These are phyloP conservation scores for Drosophila ustulata DNA, from an alignment of 2,888 invertebrate species.

Conservation along the genomic window DNA sequence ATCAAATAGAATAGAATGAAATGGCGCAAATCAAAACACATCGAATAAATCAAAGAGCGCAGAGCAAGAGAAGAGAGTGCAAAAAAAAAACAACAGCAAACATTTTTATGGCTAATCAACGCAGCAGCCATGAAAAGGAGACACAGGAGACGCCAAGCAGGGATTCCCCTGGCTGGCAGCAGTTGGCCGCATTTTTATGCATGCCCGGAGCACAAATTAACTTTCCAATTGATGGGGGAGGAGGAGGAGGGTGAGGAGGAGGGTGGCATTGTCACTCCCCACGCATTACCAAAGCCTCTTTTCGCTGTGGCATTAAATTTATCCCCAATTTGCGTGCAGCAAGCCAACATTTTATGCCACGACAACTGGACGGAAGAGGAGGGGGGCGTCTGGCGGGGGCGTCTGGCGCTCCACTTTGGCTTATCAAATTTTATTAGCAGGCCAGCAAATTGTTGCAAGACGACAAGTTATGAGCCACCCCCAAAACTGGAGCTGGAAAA, in stretches of 20 bases:
- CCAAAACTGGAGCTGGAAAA: constrained; percentile 24
- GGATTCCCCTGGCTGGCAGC: constrained; percentile 31
- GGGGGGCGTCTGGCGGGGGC: constrained; percentile 13
- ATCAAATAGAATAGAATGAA: constrained; percentile 78
- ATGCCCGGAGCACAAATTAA: constrained; percentile 68
- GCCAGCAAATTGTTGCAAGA: constrained; percentile 75
- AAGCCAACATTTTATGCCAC: constrained; percentile 72
- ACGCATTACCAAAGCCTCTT: constrained; percentile 45
- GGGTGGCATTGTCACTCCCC: constrained; percentile 60
- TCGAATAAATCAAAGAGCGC: constrained; percentile 75
- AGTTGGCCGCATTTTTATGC: constrained; percentile 67
- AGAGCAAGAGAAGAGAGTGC: constrained; percentile 15
- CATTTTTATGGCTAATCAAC: constrained; percentile 76
- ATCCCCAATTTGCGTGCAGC: constrained; percentile 83
- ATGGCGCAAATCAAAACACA: constrained; percentile 76
- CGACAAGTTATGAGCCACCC: constrained; percentile 65
- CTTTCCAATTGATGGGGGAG: constrained; percentile 59
- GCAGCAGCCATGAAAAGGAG: constrained; percentile 36
- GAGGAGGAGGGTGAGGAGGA: background rate
- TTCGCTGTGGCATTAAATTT: constrained; percentile 63
- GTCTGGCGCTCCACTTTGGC: constrained; percentile 70
- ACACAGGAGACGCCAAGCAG: constrained; percentile 28
- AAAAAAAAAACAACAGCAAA: constrained; percentile 20
- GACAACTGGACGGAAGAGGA: constrained; percentile 16
- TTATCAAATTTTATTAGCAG: constrained; percentile 79